Evolutionary conservation across 37 sponge, comb jelly and placozoan species (phyloP).

Genomic region (Axinella damicornis): DNA sequence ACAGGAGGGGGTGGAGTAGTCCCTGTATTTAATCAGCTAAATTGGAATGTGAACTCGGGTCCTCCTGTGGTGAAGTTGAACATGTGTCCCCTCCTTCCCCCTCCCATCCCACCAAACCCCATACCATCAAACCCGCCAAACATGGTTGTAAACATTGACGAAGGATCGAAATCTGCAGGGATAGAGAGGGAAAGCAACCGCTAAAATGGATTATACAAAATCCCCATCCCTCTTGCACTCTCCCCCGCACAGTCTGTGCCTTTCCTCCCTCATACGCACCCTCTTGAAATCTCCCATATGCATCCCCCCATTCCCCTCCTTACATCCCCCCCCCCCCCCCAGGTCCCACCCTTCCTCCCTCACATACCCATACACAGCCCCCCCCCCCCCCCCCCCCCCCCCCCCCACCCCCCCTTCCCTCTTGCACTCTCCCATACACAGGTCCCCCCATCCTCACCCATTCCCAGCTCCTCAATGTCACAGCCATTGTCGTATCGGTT

Average conservation of each 20-base stretch:
- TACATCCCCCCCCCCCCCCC: neutral
- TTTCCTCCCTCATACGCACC: neutral
- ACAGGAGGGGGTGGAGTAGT: too few species aligned
- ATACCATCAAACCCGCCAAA: conserved; percentile 16
- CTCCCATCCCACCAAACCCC: conserved; percentile 3
- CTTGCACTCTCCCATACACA: neutral
- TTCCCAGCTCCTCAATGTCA: conserved; percentile 91
- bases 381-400: neutral
- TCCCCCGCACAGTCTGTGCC: neutral
- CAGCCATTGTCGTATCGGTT: conserved; percentile 93
- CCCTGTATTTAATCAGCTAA: neutral
- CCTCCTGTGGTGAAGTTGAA: conserved; percentile 12
- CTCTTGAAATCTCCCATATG: neutral
- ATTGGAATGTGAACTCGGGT: conserved; percentile 10
- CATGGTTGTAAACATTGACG: conserved; percentile 22
- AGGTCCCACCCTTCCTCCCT: too few species aligned
- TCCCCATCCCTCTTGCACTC: too few species aligned
- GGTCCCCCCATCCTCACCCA: conserved; percentile 24
- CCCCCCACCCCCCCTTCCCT: neutral
- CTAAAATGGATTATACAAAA: too few species aligned
- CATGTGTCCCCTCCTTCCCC: neutral
- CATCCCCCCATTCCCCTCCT: neutral
- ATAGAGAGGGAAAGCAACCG: too few species aligned
- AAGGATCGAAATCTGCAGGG: conserved; percentile 42
- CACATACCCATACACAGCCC: too few species aligned